Evolutionary conservation across 2,888 invertebrate species (phyloP).

Genomic region (Cephus rjabovi): DNA sequence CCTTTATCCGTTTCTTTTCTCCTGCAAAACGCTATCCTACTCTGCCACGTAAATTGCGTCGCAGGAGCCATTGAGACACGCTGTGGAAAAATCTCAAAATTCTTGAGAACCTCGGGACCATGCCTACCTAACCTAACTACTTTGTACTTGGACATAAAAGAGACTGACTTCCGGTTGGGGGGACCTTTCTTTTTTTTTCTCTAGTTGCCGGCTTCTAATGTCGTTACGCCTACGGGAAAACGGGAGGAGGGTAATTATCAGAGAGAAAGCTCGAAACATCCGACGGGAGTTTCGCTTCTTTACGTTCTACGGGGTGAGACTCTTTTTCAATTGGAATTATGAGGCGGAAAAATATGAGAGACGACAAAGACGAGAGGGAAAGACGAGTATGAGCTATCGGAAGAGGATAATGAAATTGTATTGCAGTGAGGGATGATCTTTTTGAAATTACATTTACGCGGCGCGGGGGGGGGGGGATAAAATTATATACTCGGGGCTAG

Average conservation of each 20-base stretch:
- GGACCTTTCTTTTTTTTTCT: background rate
- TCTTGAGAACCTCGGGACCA: background rate
- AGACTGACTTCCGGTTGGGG: background rate
- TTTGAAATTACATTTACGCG: background rate
- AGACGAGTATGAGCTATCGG: background rate
- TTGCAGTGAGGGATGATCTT: background rate
- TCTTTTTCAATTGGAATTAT: background rate
- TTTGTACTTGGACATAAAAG: background rate
- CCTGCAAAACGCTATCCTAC: background rate
- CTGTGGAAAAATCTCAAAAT: background rate
- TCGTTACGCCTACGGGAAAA: background rate
- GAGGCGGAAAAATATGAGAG: background rate
- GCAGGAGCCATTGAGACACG: background rate
- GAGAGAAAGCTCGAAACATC: background rate
- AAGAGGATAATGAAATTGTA: background rate
- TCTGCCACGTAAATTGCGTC: background rate
- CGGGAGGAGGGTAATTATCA: background rate
- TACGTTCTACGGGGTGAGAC: background rate
- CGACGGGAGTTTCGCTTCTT: background rate
- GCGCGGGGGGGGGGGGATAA: background rate
- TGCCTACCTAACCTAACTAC: background rate
- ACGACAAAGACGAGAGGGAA: background rate
- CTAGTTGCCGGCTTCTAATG: background rate
- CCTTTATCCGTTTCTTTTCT: conserved; percentile 8
- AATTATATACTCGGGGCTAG: background rate